Base-by-base conservation (phyloP, 1,140 invertebrate species). In the Arion vulgaris region DNA sequence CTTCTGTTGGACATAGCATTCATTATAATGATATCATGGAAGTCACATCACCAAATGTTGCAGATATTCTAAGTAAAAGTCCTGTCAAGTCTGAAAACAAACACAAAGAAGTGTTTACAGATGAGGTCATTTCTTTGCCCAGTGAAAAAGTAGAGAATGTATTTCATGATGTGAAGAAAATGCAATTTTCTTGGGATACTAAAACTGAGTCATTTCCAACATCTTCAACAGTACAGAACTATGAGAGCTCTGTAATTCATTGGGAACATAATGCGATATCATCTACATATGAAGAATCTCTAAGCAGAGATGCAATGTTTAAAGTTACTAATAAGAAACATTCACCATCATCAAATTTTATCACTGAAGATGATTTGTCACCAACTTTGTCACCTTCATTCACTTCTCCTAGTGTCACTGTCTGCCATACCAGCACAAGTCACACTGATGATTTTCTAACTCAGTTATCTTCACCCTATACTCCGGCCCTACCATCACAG, bases 61-160 rank as follows among this genome's bases (percentile, higher is more conserved):
- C 38, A 13, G 77, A 79, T 36, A 26, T 79, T 9, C 41, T 79
- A 68, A 79, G 77, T 68, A 57, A 79, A 36, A 57, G 68, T 34
- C 68, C 77, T 26, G 77, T 53, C n/a, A 68, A 68, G 57, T 32
- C 77, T 57, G 77, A 2, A n/a, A 41, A 78, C 36, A 51, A 78
- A 51, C 51, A 78, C 53, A 15, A 53, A 19, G 76, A 78, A n/a
- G 76, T 78, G 19, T 7, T 1, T n/a, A 78, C 76, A 11, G 76
- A 78, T 38, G 76, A 78, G 5, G 76, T 51, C 17, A 78, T 78
- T 62, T 78, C 76, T 23, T 51, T 51, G 11, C 28, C 34, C 15
- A 32, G 51, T 9, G 51, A 78, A 62, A 23, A 23, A 1, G 76
- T 51, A 23, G n/a, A 78, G 73, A 51, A 11, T 41, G 34, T 13